Base-by-base conservation (phyloP, 2,797 vertebrate genomes). In the Gastrophryne carolinensis region DNA sequence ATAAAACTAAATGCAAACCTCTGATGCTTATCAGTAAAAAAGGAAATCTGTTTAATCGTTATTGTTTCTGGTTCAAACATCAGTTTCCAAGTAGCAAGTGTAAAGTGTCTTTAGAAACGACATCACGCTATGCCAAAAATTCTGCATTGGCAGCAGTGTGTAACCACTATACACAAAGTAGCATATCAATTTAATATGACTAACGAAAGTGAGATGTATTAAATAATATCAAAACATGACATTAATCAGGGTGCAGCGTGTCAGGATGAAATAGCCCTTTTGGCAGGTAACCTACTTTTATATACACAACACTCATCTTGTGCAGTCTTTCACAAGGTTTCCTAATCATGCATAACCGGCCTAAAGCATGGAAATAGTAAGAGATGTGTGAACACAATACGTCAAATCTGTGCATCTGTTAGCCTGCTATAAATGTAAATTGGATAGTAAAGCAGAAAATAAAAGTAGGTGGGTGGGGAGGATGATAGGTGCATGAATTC, bases 191-290 rank as follows among this genome's bases (percentile, higher is more conserved):
- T 62, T 76, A 69, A 76, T 69, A 74, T 69, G 44, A 73, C 62
- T 32, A 13, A 54, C n/a, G n/a, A 63, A 76, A 76, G 44, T 32
- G 26, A 76, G 73, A 53, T 66, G 44, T 61, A 54, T 69, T 67
- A 67, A 75, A 76, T 69, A 69, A 76, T 53, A 62, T 35, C 26
- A 54, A 52, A 76, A 69, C 56, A 69, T 69, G 64, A 63, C 73
- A 69, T 61, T 76, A 62, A 76, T 69, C 26, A 69, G 65, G 29
- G 32, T 29, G 27, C 35, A 62, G 57, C 68, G 41, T 61, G 44
- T 75, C 64, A 69, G 37, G 29, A 49, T 44, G 44, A 69, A 76
- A 69, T 69, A 61, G 64, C 54, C 53, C 54, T 66, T 63, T 73
- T 61, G 61, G 62, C 61, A 73, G 61, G 49, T 44, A 68, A 75